These are phyloP conservation scores for Drosophila kanapiae DNA, from an alignment of 1,140 invertebrate species.

Conservation along the genomic window DNA sequence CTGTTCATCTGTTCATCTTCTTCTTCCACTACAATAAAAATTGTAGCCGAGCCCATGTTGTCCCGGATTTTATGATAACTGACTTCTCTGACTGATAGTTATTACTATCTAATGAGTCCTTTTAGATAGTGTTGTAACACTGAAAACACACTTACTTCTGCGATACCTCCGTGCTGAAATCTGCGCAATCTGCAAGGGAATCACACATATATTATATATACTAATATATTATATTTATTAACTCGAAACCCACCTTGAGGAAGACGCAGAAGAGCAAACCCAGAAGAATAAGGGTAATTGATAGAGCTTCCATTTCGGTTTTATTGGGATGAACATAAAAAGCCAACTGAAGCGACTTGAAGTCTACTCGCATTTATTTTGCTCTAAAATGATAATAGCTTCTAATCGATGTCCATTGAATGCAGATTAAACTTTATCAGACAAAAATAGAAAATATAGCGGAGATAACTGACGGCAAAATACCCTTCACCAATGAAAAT, in stretches of 20 bases:
- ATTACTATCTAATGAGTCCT: background rate
- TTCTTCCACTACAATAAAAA: no score
- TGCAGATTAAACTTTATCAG: conserved; percentile 8
- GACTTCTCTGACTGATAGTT: background rate
- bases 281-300: conserved; percentile 9
- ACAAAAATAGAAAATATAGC: background rate
- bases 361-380: conserved; percentile 2
- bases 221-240: background rate
- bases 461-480: background rate
- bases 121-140: background rate
- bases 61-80: background rate
- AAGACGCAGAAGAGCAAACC: background rate
- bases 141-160: conserved; percentile 20
- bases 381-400: background rate
- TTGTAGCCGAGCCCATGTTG: background rate
- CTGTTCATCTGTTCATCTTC: no score
- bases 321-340: conserved; percentile 9
- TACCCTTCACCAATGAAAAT: background rate
- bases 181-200: conserved; percentile 7
- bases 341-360: conserved; percentile 2
- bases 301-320: conserved; percentile 1
- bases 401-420: background rate
- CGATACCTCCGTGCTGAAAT: background rate
- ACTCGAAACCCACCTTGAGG: background rate
- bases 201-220: background rate